These are phyloP conservation scores for Phoxinus dragarum DNA, from an alignment of 2,797 vertebrate genomes.

Conservation along the genomic window DNA sequence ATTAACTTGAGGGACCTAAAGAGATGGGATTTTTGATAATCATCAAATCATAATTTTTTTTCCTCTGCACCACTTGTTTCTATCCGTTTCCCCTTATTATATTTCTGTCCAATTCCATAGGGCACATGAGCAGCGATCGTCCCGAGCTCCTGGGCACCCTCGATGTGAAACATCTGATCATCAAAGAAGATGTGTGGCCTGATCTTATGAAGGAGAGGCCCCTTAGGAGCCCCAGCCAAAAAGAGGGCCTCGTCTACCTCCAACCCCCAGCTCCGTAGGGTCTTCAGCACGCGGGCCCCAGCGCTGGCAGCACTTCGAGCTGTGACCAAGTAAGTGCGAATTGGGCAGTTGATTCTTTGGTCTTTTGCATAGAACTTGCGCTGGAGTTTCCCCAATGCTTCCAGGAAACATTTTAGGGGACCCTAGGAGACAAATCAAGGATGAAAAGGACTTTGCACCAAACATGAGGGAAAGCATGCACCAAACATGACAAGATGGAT, in stretches of 20 bases:
- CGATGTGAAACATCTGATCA: conserved; percentile 93
- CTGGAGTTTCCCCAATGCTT: conserved; percentile 91
- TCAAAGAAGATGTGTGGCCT: conserved; percentile 94
- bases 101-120: conserved; percentile 86
- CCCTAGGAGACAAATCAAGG: conserved; percentile 74
- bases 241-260: conserved; percentile 95
- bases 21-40: neutral
- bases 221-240: conserved; percentile 92
- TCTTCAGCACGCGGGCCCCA: conserved; percentile 90
- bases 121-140: conserved; percentile 88
- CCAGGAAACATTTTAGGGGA: conserved; percentile 92
- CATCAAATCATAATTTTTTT: conserved; percentile 36
- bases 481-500: neutral
- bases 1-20: neutral
- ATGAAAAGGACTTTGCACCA: neutral
- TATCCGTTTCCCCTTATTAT: conserved; percentile 73
- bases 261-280: conserved; percentile 92
- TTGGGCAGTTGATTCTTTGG: conserved; percentile 86
- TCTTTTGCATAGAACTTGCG: conserved; percentile 92
- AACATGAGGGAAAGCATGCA: no score
- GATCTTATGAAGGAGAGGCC: conserved; percentile 90
- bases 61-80: conserved; percentile 62
- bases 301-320: conserved; percentile 91
- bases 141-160: conserved; percentile 85
- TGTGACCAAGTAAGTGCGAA: conserved; percentile 93